Percentiles rank a stretch among this genome's conserved stretches.
phyloP scores from a whole-genome alignment of 2,797 vertebrate genomes.

The Allobates femoralis region DNA sequence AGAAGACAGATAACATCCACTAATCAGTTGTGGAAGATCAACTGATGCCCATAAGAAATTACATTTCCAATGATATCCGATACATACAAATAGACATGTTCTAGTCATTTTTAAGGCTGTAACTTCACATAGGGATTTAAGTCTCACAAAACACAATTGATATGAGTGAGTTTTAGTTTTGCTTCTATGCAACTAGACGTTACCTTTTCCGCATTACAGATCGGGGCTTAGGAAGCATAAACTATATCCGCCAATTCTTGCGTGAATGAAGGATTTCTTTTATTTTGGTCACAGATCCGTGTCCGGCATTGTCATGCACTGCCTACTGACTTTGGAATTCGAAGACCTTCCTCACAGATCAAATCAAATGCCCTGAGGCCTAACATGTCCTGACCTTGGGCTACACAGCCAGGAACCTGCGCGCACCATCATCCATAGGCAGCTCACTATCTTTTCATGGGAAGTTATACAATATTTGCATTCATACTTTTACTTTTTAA shows the following conservation, averaged over 20 bases:
- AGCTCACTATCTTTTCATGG: neutral
- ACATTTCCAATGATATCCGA: no score
- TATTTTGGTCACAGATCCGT: neutral
- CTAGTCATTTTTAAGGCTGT: no score
- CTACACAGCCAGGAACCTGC: neutral
- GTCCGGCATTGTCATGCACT: neutral
- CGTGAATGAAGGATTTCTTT: neutral
- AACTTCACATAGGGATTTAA: no score
- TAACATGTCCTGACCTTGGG: slow-evolving; percentile 28
- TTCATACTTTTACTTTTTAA: neutral
- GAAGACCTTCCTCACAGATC: neutral
- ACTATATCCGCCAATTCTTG: neutral
- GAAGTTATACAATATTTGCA: slow-evolving; percentile 1
- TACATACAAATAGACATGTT: no score
- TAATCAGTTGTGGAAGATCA: no score
- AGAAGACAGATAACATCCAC: no score
- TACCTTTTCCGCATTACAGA: neutral
- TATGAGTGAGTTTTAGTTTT: no score
- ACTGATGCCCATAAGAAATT: no score
- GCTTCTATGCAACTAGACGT: neutral
- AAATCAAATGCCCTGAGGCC: neutral
- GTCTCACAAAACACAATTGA: no score
- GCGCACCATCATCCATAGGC: neutral
- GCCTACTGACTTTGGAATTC: neutral
- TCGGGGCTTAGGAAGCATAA: neutral